Base-by-base conservation (phyloP, 2,797 vertebrate genomes). In the Mormyrops attenuatus region DNA sequence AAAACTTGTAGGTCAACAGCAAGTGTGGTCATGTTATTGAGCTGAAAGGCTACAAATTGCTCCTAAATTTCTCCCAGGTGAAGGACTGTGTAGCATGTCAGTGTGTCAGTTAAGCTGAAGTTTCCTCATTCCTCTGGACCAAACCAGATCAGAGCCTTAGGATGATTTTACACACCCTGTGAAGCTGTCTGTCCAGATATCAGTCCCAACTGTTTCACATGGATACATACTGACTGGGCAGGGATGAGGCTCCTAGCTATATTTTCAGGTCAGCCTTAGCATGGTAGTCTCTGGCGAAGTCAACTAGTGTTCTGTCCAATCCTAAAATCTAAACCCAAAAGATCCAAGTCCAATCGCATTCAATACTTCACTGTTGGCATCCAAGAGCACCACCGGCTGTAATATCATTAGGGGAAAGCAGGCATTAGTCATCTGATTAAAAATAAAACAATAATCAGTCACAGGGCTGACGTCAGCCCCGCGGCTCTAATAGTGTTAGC, bases 381-480 rank as follows among this genome's bases (percentile, higher is more conserved):
- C 26, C 85, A 34, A 86, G 26, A 52, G 50, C 26, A 86, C 50
- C 50, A 53, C 50, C 50, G 50, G 50, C 85, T 86, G 49, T 53
- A 53, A 20, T 53, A 53, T 34, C 85, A 52, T 52, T 86, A 55
- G 22, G n/a, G 77, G 26, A 86, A 53, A 86, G 44, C 38, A 84
- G 22, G 85, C 85, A 86, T 86, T 86, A 86, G 85, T 86, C 85
- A 86, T 53, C 26, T 86, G 85, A 86, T 52, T 55, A 86, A 86
- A 86, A 86, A 86, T 86, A 50, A 86, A 52, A 86, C 85, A 86
- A 55, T 86, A 53, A 86, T 86, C 38, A 86, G 47, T 86, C 50
- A 52, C 50, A 55, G 50, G 85, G 50, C 5, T 86, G 85, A 86
- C 85, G 26, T 86, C 85, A 53, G 26, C 49, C 47, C 85, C 0